A percentile compares a stretch with the other conserved stretches of the same genome.
Evolutionary conservation across 2,888 invertebrate genomes (phyloP).

Genomic region (Synergus laeviventris): DNA sequence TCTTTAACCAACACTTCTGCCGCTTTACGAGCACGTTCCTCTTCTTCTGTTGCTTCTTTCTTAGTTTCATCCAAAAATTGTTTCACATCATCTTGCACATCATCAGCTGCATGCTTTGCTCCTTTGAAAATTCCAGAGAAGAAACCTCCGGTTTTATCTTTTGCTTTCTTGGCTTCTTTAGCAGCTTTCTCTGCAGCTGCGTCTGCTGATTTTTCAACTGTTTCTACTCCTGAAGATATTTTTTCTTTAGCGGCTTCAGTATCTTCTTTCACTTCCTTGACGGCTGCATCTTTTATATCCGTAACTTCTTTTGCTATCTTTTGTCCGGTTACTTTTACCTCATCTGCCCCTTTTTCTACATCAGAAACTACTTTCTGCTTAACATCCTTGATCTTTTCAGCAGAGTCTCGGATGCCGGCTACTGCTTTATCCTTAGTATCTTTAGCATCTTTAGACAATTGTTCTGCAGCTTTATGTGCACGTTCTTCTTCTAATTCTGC

Average conservation of each 20-base stretch:
- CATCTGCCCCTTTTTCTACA: slow-evolving; percentile 72
- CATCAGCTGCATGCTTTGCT: slow-evolving; percentile 44
- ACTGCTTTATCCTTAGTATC: slow-evolving; percentile 49
- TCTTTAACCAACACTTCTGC: slow-evolving; percentile 45
- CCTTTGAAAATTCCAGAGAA: slow-evolving; percentile 55
- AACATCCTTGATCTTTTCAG: slow-evolving; percentile 41
- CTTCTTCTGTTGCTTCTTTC: slow-evolving; percentile 53
- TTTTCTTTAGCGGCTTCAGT: slow-evolving; percentile 54
- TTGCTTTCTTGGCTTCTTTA: slow-evolving; percentile 57
- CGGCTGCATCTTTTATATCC: slow-evolving; percentile 13
- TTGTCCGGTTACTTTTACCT: slow-evolving; percentile 62
- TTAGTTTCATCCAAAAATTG: slow-evolving; percentile 47
- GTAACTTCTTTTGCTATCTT: not conserved
- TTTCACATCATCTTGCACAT: slow-evolving; percentile 36
- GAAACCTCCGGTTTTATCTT: slow-evolving; percentile 59
- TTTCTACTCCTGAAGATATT: slow-evolving; percentile 47
- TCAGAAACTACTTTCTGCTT: slow-evolving; percentile 49
- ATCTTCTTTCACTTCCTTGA: slow-evolving; percentile 43
- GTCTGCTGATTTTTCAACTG: slow-evolving; percentile 47
- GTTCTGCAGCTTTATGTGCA: slow-evolving; percentile 46
- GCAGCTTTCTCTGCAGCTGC: slow-evolving; percentile 49
- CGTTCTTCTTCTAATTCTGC: slow-evolving; percentile 17
- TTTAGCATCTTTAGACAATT: slow-evolving; percentile 43
- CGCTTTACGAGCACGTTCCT: slow-evolving; percentile 45
- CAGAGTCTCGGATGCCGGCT: slow-evolving; percentile 27